Conservation (phyloP, 2,797 vertebrate genomes). For the Dermochelys coriacea region DNA sequence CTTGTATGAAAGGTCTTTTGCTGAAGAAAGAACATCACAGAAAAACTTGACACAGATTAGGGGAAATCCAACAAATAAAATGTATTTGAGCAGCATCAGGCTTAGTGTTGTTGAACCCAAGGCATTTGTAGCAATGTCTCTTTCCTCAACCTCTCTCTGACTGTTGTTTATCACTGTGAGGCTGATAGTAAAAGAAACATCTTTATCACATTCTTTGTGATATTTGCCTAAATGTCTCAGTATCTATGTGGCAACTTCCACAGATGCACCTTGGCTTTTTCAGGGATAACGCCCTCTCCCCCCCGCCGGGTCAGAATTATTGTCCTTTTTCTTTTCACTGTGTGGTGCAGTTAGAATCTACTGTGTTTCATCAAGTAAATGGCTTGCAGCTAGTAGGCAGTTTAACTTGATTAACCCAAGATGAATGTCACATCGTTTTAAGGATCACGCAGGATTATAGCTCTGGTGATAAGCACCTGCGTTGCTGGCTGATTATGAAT, state of each 20-base stretch:
- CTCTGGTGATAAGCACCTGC: constrained; percentile 7
- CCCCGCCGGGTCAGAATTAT: constrained; percentile 23
- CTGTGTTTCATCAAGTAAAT: constrained; percentile 71
- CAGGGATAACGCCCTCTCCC: neutral
- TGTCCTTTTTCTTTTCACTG: constrained; percentile 33
- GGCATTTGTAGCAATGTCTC: neutral
- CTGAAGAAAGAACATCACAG: neutral
- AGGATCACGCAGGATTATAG: constrained; percentile 54
- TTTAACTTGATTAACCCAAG: constrained; percentile 71
- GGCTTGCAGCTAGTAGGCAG: constrained; percentile 57
- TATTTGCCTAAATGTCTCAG: constrained; percentile 10
- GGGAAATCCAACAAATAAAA: neutral
- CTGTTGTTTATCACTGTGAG: constrained; percentile 22
- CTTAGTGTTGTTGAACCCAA: neutral
- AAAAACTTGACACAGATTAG: neutral
- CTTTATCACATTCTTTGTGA: neutral
- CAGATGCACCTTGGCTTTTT: neutral
- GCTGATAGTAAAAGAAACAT: neutral
- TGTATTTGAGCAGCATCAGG: neutral
- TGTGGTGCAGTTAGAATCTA: constrained; percentile 41
- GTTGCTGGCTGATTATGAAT: neutral
- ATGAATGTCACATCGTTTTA: constrained; percentile 57
- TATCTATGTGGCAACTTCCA: neutral
- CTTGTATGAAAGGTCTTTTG: neutral
- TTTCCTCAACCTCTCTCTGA: neutral